phyloP scores from a whole-genome alignment of 1,140 invertebrate species.

The Drosophila jambulina region DNA sequence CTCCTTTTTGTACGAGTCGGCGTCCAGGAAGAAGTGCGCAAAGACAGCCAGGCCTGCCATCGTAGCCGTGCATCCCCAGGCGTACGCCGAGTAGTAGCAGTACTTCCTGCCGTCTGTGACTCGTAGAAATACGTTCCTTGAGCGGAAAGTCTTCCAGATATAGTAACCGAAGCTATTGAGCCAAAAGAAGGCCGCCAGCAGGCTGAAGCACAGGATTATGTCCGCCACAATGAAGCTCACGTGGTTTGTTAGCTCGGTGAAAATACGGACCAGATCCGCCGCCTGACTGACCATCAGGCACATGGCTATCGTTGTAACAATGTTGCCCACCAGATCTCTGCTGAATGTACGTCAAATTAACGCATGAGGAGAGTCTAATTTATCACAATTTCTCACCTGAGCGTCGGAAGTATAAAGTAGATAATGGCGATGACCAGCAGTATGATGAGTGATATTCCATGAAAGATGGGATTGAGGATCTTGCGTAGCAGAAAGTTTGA shows the following conservation, averaged over 20 bases:
- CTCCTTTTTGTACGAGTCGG: conserved; percentile 86
- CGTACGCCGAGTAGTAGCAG: conserved; percentile 93
- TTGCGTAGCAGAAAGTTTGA: conserved; percentile 90
- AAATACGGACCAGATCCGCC: conserved; percentile 91
- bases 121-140: conserved; percentile 92
- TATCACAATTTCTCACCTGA: conserved; percentile 83
- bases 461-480: conserved; percentile 91
- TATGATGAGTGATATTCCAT: conserved; percentile 89
- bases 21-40: conserved; percentile 92
- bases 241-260: conserved; percentile 92
- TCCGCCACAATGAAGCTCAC: conserved; percentile 92
- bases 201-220: conserved; percentile 89
- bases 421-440: conserved; percentile 91
- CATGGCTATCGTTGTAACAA: conserved; percentile 91
- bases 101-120: conserved; percentile 94
- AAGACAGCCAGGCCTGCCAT: conserved; percentile 91
- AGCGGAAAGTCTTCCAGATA: conserved; percentile 94
- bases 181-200: conserved; percentile 93
- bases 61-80: conserved; percentile 90
- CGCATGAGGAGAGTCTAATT: conserved; percentile 10
- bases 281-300: conserved; percentile 91
- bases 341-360: conserved; percentile 46
- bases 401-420: conserved; percentile 93
- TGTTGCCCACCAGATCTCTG: conserved; percentile 92
- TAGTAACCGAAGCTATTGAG: conserved; percentile 93